A percentile compares a stretch with the other conserved stretches of the same genome.
These are phyloP conservation scores for Eubasilissa regina DNA, from an alignment of 1,140 invertebrate genomes.

Conservation along the genomic window DNA sequence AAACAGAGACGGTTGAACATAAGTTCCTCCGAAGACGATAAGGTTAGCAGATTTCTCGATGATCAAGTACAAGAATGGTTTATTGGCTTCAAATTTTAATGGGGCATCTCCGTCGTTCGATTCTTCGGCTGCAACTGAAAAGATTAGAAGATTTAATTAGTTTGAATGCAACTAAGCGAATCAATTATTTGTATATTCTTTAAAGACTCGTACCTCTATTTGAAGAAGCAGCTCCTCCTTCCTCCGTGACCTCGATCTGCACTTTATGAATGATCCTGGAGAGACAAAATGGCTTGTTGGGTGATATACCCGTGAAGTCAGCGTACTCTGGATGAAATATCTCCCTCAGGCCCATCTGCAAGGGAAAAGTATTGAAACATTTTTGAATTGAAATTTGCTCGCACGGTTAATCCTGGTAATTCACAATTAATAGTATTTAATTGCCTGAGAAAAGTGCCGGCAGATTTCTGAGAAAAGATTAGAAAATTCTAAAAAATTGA, in stretches of 20 bases:
- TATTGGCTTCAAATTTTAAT: constrained; percentile 74
- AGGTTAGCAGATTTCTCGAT: constrained; percentile 75
- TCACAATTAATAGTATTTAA: too few relatives aligned
- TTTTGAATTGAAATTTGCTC: too few relatives aligned
- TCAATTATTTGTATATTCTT: too few relatives aligned
- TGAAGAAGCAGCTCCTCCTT: constrained; percentile 82
- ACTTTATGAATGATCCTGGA: constrained; percentile 81
- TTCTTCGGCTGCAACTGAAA: constrained; percentile 62
- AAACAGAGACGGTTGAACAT: constrained; percentile 63
- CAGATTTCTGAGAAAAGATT: too few relatives aligned
- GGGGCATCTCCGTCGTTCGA: constrained; percentile 72
- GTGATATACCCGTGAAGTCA: constrained; percentile 65
- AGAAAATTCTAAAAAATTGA: too few relatives aligned
- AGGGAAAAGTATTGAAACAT: background rate
- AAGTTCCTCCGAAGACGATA: constrained; percentile 74
- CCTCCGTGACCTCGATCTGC: constrained; percentile 87
- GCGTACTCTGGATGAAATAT: constrained; percentile 77
- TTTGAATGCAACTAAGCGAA: too few relatives aligned
- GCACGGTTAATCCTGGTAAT: too few relatives aligned
- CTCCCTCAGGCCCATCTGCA: constrained; percentile 78
- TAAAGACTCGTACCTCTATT: constrained; percentile 62
- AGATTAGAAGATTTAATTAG: background rate
- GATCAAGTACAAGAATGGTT: constrained; percentile 77
- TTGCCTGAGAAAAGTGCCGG: too few relatives aligned
- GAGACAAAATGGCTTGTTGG: constrained; percentile 73